phyloP scores from a whole-genome alignment of 2,113 vertebrate genomes.

The Mesembrinibis cayennensis region DNA sequence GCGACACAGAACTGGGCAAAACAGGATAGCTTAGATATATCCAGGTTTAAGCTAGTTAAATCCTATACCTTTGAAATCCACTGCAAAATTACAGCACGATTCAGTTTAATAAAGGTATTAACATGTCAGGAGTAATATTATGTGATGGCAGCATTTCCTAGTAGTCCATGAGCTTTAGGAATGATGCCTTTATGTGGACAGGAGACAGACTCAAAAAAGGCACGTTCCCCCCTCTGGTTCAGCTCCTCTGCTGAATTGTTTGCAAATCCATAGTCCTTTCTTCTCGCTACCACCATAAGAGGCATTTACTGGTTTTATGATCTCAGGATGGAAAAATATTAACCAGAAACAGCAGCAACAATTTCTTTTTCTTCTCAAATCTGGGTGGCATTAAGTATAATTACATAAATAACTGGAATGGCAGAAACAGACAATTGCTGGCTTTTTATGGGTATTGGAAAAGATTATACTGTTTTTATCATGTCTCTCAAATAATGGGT shows the following conservation, averaged over 20 bases:
- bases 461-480: constrained; percentile 55
- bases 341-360: constrained; percentile 44
- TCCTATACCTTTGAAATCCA: neutral
- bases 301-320: constrained; percentile 19
- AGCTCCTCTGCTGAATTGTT: neutral
- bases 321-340: constrained; percentile 46
- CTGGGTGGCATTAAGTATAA: constrained; percentile 56
- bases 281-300: neutral
- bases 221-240: neutral
- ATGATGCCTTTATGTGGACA: neutral
- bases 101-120: neutral
- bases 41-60: neutral
- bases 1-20: neutral
- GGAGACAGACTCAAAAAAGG: neutral
- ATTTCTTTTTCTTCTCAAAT: constrained; percentile 53
- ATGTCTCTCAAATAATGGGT: constrained; percentile 50
- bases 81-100: neutral
- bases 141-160: neutral
- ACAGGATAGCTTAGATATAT: neutral
- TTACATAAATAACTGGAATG: constrained; percentile 62
- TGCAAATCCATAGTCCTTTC: constrained; percentile 8
- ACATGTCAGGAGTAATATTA: neutral
- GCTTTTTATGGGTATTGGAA: constrained; percentile 58
- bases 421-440: constrained; percentile 55
- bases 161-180: neutral